Conservation (phyloP, 2,113 vertebrate species). For the Bostrychus sinensis region DNA sequence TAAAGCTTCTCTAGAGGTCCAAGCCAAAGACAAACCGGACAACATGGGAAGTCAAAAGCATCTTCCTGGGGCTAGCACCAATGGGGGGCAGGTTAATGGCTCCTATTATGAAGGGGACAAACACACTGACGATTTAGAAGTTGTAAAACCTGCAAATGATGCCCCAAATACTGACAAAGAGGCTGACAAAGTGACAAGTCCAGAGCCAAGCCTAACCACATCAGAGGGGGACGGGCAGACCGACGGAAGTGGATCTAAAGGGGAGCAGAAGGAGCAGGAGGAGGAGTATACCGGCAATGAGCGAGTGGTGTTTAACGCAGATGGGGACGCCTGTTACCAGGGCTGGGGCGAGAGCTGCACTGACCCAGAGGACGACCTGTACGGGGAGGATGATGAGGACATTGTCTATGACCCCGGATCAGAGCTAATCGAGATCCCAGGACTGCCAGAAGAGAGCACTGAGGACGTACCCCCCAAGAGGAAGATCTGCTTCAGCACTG, state of each 20-base stretch:
- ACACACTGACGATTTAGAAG: constrained; percentile 40
- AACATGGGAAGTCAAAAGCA: background rate
- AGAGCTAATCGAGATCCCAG: constrained; percentile 89
- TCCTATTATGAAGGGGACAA: constrained; percentile 67
- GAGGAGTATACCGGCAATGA: constrained; percentile 78
- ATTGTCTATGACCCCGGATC: constrained; percentile 88
- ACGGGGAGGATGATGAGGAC: constrained; percentile 91
- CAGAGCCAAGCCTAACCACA: constrained; percentile 25
- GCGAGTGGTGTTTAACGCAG: constrained; percentile 80
- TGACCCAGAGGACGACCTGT: constrained; percentile 90
- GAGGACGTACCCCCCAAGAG: constrained; percentile 89
- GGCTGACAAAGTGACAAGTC: constrained; percentile 32
- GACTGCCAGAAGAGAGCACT: constrained; percentile 89
- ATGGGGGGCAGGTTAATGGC: constrained; percentile 64
- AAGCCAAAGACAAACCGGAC: constrained; percentile 38
- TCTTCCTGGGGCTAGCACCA: constrained; percentile 39
- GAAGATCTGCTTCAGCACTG: constrained; percentile 93
- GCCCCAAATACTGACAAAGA: constrained; percentile 36
- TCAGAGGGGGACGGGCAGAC: constrained; percentile 34
- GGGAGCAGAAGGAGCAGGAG: constrained; percentile 50
- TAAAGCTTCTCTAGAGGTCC: constrained; percentile 28
- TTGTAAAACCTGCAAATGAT: constrained; percentile 42
- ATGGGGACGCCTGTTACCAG: constrained; percentile 90
- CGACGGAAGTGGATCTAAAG: constrained; percentile 36
- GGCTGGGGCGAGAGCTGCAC: constrained; percentile 95